Percentiles rank a stretch among this genome's conserved stretches.
These are phyloP conservation scores for Dasypolia templi DNA, from an alignment of 2,888 invertebrate genomes.

Conservation along the genomic window DNA sequence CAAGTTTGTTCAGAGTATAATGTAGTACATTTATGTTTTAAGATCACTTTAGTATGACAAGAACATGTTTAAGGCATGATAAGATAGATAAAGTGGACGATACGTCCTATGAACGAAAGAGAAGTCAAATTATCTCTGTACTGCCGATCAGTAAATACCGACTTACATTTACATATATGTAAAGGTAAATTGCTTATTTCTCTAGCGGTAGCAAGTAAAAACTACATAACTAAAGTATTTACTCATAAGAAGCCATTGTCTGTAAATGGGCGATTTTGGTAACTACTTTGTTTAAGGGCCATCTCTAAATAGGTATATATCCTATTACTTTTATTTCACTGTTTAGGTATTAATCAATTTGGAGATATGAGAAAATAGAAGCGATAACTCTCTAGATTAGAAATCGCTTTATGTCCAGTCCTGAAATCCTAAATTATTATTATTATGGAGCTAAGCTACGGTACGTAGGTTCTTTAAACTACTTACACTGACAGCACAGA, in stretches of 20 bases:
- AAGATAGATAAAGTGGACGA: constrained; percentile 13
- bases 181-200: background rate
- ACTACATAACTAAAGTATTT: background rate
- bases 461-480: background rate
- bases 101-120: background rate
- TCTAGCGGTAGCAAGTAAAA: constrained; percentile 13
- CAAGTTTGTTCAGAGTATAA: constrained; percentile 21
- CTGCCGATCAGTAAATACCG: background rate
- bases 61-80: constrained; percentile 43
- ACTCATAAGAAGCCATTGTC: background rate
- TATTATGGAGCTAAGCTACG: no score
- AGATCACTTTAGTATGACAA: constrained; percentile 50
- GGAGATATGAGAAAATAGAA: background rate
- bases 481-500: background rate
- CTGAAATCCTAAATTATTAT: background rate
- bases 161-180: background rate
- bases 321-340: background rate
- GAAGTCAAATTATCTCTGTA: constrained; percentile 11
- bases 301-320: background rate
- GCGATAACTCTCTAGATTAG: background rate
- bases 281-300: no score
- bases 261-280: background rate
- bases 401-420: background rate
- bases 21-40: constrained; percentile 33
- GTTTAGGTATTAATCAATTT: background rate